Base-by-base conservation (phyloP, 2,113 vertebrate genomes). In the Prionailurus viverrinus region DNA sequence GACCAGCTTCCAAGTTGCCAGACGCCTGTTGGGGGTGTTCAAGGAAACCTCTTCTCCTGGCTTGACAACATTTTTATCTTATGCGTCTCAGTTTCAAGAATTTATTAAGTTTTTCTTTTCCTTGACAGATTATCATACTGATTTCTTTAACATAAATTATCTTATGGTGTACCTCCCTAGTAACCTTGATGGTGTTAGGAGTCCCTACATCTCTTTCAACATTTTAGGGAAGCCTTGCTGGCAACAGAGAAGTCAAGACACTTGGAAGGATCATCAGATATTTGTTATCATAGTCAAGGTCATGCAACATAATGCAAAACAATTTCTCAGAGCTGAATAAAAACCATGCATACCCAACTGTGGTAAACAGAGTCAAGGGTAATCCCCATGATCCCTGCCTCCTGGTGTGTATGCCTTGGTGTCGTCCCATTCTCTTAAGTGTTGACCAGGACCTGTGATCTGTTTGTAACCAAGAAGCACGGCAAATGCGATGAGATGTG, bases 161-260 rank as follows among this genome's bases (percentile, higher is more conserved):
- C 71, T 53, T 53, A 58, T 65, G 13, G 4, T 78, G 4, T 63
- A 83, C 41, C 27, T 61, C 41, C 14, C 31, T 29, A 87, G 55
- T 45, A 94, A 91, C 18, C 27, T 48, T 55, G 63, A 45, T 88
- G 68, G 41, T 91, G 1, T 83, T 69, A 41, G 23, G 4, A 88
- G 16, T 78, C 87, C 83, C 63, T 79, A 91, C 87, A 95, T 87
- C 36, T n/a, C 10, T 89, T 96, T 84, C 18, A 66, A 7, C 89
- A 89, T 23, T 23, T 65, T 80, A 66, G 39, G 16, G 16, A 27
- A 94, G 85, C 45, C 9, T 39, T 87, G 7, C 36, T 51, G 45
- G 41, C 71, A 79, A 94, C 31, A 91, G 2, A 94, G 31, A 92
- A 92, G 53, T 66, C 69, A 91, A 90, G 15, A n/a, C 25, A 81